Percentiles rank a stretch among this genome's conserved stretches.
phyloP scores from a whole-genome alignment of 2,797 vertebrate genomes.

The Eidolon dupreanum region DNA sequence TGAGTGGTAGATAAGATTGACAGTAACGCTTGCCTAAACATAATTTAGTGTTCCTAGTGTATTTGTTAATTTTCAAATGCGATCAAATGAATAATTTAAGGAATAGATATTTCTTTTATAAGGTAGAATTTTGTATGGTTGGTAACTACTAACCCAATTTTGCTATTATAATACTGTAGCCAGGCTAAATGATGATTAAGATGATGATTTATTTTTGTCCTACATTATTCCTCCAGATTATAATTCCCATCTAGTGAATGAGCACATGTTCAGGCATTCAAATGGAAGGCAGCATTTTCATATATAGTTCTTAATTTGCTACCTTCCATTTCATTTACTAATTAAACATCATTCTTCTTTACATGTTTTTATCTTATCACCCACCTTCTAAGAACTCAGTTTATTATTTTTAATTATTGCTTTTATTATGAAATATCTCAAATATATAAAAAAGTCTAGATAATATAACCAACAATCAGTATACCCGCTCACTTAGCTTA shows the following conservation, averaged over 20 bases:
- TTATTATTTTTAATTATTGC: slow-evolving; percentile 39
- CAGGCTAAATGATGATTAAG: neutral
- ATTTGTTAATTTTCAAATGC: neutral
- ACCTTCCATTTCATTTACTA: neutral
- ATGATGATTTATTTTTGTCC: neutral
- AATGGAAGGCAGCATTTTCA: neutral
- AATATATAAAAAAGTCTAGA: neutral
- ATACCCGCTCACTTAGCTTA: neutral
- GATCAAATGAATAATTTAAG: neutral
- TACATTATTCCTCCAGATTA: neutral
- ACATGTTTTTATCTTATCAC: neutral
- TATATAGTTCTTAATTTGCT: slow-evolving; percentile 22
- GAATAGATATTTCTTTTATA: neutral
- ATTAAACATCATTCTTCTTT: neutral
- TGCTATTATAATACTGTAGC: neutral
- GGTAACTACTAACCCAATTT: neutral
- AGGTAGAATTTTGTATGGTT: slow-evolving; percentile 6
- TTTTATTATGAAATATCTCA: neutral
- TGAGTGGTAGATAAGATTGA: neutral
- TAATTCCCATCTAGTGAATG: neutral
- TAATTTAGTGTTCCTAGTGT: neutral
- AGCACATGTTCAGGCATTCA: neutral
- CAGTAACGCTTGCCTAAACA: neutral
- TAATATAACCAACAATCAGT: neutral
- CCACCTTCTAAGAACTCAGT: neutral